Evolutionary conservation across 1,140 invertebrate genomes (phyloP), one percentile per base, ranked within the genome.

Genomic region (Carcinoscorpius rotundicauda): DNA sequence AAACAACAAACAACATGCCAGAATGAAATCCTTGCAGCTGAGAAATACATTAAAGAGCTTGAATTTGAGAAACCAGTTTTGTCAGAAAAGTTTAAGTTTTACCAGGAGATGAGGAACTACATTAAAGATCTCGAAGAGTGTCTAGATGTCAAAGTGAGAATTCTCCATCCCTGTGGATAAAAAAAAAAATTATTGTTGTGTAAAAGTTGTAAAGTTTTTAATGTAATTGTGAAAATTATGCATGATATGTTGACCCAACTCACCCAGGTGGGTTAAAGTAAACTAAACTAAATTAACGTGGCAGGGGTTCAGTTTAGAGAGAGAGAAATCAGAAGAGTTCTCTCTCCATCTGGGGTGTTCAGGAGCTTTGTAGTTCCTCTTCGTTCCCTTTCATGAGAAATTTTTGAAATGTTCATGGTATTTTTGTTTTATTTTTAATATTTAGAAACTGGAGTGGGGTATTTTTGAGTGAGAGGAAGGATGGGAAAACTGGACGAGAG

Each of bases 81-180:
- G 71, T 88, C 85, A 69, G 81, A 83, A 69, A 84, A 85, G 74
- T 97, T 92, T 82, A 82, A 84, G 76, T 92, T 94, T 79, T 96
- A 94, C 83, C 93, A 97, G 85, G 90, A 94, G 81, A 86, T 93
- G 74, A 86, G 91, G 78, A 89, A 91, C 76, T 98, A 95, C 86
- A 85, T 97, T 76, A 90, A 88, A 74, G 93, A 97, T 84, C 87
- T 96, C 78, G 87, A 96, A 79, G 94, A 97, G 82, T 97, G 93
- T 84, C 85, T 97, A 73, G 89, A 94, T 76, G 78, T 79, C 73
- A 82, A 82, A 78, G 78, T 82, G 66, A 60, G 63, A 56, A 60
- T n/a, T 11, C 51, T 74, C 61, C 64, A 51, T 51, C 29, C 2
- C 29, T 29, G 29, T 29, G 51, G 11, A 64, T 64, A 60, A 64